phyloP scores from a whole-genome alignment of 2,113 vertebrate genomes.

The Mastomys coucha region DNA sequence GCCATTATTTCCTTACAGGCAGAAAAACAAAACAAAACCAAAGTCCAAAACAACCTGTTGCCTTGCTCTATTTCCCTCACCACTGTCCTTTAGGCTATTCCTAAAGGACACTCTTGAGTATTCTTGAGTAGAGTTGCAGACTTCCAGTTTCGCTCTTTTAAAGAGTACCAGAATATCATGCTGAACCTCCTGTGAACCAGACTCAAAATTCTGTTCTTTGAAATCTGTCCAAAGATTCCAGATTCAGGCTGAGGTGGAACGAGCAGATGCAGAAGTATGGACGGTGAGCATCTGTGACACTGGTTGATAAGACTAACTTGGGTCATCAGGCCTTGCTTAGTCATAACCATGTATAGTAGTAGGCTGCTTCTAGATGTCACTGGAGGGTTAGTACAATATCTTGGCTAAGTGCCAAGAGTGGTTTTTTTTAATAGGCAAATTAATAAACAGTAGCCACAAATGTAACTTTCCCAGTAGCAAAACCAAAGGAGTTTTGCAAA shows the following conservation, averaged over 20 bases:
- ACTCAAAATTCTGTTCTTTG: neutral
- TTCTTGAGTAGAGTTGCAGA: neutral
- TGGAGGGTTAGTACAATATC: neutral
- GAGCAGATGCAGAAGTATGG: neutral
- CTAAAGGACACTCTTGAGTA: neutral
- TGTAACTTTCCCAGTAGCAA: neutral
- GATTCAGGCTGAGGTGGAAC: neutral
- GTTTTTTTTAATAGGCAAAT: neutral
- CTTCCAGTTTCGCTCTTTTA: neutral
- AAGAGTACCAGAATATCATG: no score
- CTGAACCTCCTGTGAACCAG: neutral
- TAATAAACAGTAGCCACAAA: neutral
- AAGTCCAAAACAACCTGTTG: neutral
- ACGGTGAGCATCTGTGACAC: neutral
- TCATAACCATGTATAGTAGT: neutral
- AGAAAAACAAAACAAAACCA: neutral
- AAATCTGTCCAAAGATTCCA: neutral
- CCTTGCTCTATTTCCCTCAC: neutral
- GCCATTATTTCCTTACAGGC: neutral
- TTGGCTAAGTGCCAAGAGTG: neutral
- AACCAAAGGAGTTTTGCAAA: slow-evolving; percentile 11
- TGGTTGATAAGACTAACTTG: neutral
- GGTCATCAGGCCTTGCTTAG: neutral
- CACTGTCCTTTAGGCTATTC: neutral
- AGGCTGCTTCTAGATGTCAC: neutral